Base-by-base conservation (phyloP, 2,888 invertebrate genomes). In the Rhamnusium bicolor region DNA sequence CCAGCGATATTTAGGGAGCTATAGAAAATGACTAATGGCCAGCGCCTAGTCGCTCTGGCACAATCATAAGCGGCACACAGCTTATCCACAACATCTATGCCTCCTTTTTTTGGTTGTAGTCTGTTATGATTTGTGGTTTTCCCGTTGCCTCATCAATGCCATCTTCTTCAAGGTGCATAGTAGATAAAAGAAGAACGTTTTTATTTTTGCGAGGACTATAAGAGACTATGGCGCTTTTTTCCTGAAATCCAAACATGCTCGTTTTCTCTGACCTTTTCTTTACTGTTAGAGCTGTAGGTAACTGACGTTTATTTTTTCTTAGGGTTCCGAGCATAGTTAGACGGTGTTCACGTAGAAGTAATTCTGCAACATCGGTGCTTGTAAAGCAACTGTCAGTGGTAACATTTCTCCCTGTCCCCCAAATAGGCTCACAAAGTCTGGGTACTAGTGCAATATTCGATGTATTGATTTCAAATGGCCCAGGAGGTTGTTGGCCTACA, bases 81-180 rank as follows among this genome's bases (percentile, higher is more conserved):
- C n/a, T n/a, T n/a, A n/a, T n/a, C n/a, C n/a, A n/a, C n/a, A n/a
- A n/a, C n/a, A n/a, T n/a, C n/a, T n/a, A n/a, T n/a, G n/a, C n/a
- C n/a, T n/a, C n/a, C n/a, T n/a, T n/a, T n/a, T n/a, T n/a, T n/a
- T n/a, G n/a, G n/a, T n/a, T n/a, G n/a, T n/a, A n/a, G n/a, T n/a
- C n/a, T n/a, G n/a, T n/a, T n/a, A n/a, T n/a, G n/a, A n/a, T n/a
- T n/a, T n/a, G n/a, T n/a, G n/a, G n/a, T n/a, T n/a, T n/a, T n/a
- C n/a, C 47, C 6, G 47, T 49, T 49, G 14, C 47, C 14, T 49
- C 47, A 49, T 49, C 47, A 49, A 49, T 49, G 14, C 47, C 47
- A 49, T 49, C 47, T 49, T 49, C 47, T 49, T 49, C 47, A 49
- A 49, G 14, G 47, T 49, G 47, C 47, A 49, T 49, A 49, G 47